Conservation (phyloP, 2,888 invertebrate species). For the Oegoconia quadripuncta region DNA sequence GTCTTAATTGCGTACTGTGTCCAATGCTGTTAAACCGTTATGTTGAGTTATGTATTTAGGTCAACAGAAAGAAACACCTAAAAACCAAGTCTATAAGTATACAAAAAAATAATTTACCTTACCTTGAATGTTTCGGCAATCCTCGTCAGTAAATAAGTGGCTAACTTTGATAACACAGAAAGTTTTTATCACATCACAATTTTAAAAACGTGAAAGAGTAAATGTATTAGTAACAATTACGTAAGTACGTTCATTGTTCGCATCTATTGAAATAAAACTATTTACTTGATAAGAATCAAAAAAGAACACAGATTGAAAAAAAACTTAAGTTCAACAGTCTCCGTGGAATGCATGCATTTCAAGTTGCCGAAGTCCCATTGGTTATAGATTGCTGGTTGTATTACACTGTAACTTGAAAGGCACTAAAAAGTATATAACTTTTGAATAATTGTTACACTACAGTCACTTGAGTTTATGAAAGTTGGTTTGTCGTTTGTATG, state of each 20-base stretch:
- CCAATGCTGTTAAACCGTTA: not conserved
- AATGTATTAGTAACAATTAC: slow-evolving; percentile 26
- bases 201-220: too few relatives aligned
- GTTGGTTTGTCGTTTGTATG: slow-evolving; percentile 54
- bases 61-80: slow-evolving; percentile 5
- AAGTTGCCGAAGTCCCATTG: slow-evolving; percentile 46
- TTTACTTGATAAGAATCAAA: slow-evolving; percentile 62
- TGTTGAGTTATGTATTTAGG: slow-evolving; percentile 10
- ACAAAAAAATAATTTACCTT: slow-evolving; percentile 23
- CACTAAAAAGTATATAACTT: slow-evolving; percentile 47
- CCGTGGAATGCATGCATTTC: slow-evolving; percentile 73
- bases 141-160: slow-evolving; percentile 40
- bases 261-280: slow-evolving; percentile 40
- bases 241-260: slow-evolving; percentile 37
- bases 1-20: not conserved
- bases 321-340: slow-evolving; percentile 74
- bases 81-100: slow-evolving; percentile 1
- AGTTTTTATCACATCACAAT: slow-evolving; percentile 38
- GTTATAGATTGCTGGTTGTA: slow-evolving; percentile 22
- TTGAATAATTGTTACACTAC: slow-evolving; percentile 30
- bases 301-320: slow-evolving; percentile 57
- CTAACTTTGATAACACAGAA: slow-evolving; percentile 50
- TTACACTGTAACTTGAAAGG: slow-evolving; percentile 16
- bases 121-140: slow-evolving; percentile 74
- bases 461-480: slow-evolving; percentile 47